Conservation (phyloP, 1,140 invertebrate genomes). For the Magallana gigas region DNA sequence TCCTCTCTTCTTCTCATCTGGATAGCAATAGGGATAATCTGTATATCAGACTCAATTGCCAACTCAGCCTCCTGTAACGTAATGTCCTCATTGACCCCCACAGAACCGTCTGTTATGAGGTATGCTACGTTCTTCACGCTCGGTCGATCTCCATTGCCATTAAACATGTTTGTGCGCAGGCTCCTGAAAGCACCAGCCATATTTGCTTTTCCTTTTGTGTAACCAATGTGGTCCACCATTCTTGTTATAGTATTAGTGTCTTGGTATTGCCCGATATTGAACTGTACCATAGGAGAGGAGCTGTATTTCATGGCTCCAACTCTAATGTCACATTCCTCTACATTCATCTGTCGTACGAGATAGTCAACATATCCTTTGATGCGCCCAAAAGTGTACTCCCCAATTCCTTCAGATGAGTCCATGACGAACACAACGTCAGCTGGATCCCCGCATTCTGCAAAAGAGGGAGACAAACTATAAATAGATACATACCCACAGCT, state of each 20-base stretch:
- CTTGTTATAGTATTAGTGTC: constrained; percentile 63
- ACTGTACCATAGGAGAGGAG: constrained; percentile 72
- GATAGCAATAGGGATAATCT: constrained; percentile 70
- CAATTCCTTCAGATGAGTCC: constrained; percentile 75
- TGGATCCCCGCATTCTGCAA: constrained; percentile 68
- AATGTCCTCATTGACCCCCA: constrained; percentile 65
- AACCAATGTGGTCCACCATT: constrained; percentile 66
- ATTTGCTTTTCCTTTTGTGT: constrained; percentile 70
- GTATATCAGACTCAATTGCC: constrained; percentile 67
- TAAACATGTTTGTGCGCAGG: constrained; percentile 69
- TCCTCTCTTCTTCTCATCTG: constrained; percentile 66
- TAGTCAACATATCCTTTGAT: constrained; percentile 73
- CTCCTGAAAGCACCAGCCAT: constrained; percentile 72
- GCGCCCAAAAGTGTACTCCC: constrained; percentile 64
- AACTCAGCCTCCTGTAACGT: constrained; percentile 70
- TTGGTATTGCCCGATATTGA: constrained; percentile 54
- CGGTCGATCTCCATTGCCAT: constrained; percentile 65
- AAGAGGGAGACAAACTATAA: not conserved
- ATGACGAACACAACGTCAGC: constrained; percentile 76
- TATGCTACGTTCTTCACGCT: constrained; percentile 72
- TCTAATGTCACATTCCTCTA: constrained; percentile 69
- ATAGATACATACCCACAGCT: too few relatives aligned
- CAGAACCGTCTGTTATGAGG: constrained; percentile 71
- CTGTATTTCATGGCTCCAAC: constrained; percentile 76
- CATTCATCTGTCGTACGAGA: constrained; percentile 69